Percentiles rank a stretch among this genome's conserved stretches.
phyloP scores from a whole-genome alignment of 2,797 vertebrate genomes.

The Falco peregrinus region DNA sequence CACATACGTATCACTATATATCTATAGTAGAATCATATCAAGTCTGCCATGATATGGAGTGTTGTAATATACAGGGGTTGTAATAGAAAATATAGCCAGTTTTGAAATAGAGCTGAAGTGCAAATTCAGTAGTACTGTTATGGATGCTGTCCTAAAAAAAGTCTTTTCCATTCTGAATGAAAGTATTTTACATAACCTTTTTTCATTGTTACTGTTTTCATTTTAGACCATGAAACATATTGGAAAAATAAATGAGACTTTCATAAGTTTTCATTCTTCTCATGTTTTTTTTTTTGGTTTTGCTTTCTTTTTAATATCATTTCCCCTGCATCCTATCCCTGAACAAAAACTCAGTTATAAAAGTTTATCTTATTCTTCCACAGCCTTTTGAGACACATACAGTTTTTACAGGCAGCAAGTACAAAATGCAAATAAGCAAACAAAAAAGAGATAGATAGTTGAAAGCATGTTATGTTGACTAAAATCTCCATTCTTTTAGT shows the following conservation, averaged over 20 bases:
- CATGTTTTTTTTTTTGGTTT: neutral
- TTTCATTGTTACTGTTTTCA: neutral
- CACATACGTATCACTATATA: neutral
- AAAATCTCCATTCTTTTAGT: neutral
- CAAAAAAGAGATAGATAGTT: neutral
- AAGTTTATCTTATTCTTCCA: neutral
- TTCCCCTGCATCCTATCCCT: neutral
- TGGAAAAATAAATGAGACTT: neutral
- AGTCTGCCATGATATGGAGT: neutral
- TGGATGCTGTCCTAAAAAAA: neutral
- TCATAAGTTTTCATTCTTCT: neutral
- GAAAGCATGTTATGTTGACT: neutral
- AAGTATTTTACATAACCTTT: neutral
- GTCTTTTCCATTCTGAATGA: neutral
- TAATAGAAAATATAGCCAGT: neutral
- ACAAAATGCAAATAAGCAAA: neutral
- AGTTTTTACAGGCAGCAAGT: neutral
- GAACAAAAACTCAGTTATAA: neutral
- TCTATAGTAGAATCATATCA: neutral
- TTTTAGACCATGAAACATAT: neutral
- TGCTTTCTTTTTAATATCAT: neutral
- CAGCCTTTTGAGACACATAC: neutral
- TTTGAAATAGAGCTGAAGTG: neutral
- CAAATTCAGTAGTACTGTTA: neutral
- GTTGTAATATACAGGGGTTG: neutral